Base-by-base conservation (phyloP, 2,888 invertebrate genomes). In the Chymomyza caudatula region DNA sequence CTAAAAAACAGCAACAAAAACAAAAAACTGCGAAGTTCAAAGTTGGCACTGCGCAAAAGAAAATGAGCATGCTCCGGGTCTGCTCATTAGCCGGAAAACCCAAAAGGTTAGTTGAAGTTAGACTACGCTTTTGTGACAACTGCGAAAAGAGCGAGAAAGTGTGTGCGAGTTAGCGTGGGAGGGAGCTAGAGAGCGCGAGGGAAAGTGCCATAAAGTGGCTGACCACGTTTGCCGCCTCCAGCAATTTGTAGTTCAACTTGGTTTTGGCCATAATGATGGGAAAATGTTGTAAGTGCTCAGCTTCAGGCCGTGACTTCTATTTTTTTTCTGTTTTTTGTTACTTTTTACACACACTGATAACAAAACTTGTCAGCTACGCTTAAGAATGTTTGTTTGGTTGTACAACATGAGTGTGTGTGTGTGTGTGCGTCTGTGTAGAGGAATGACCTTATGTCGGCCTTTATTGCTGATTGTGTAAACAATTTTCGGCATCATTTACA, bases 191-290 rank as follows among this genome's bases (percentile, higher is more conserved):
- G 19, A 15, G 29, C 8, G 4, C 43, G 29, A 2, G 8, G 11
- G 22, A 2, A 37, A n/a, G 53, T 37, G 5, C 29, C 29, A 37
- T 37, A 37, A 37, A 37, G 55, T 13, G 22, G 29, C 15, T 44
- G 47, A 17, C 22, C 19, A 51, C 15, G 58, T 29, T 53, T 66
- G 44, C 15, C 20, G 37, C 11, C 49, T 23, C 19, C 55, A 56
- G 54, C 57, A 61, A 58, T 65, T 70, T 71, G 56, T 59, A 44
- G 55, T 61, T n/a, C 8, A 47, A 49, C 67, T 52, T 55, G 57
- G 42, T 49, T 58, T 58, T 83, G 74, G 65, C 29, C 75, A 80
- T 80, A 85, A 80, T 86, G 84, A 85, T 80, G 86, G 86, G 80
- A 80, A 80, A 77, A 71, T 68, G 64, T 67, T 62, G 62, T 67